phyloP scores from a whole-genome alignment of 1,140 invertebrate species.

The Drosophila nikananu region DNA sequence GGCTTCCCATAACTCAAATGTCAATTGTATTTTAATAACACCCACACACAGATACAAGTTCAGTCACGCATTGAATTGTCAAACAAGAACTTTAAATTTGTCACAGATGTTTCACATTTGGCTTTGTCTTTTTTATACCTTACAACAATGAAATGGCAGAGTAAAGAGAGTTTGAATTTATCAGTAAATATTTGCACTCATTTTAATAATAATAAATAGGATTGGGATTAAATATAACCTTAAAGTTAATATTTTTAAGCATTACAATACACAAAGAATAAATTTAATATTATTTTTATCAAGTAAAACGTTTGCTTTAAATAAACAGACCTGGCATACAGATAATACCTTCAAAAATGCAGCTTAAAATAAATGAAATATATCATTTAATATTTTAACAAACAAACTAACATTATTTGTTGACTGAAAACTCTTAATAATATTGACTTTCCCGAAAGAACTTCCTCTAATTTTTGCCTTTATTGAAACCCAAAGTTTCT shows the following conservation, averaged over 20 bases:
- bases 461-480: not conserved
- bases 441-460: not conserved
- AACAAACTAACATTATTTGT: not conserved
- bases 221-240: not conserved
- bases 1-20: constrained; percentile 48
- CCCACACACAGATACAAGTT: constrained; percentile 19
- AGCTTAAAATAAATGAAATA: not conserved
- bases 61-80: constrained; percentile 42
- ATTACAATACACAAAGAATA: not conserved
- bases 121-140: not conserved
- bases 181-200: not conserved
- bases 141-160: not conserved
- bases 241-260: not conserved
- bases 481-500: not conserved
- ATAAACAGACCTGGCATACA: not conserved
- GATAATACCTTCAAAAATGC: no score
- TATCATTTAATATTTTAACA: not conserved
- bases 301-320: not conserved
- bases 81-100: constrained; percentile 19
- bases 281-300: not conserved
- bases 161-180: not conserved
- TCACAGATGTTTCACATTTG: constrained; percentile 23
- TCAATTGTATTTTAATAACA: constrained; percentile 81
- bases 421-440: not conserved
- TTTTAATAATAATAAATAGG: not conserved